Base-by-base conservation (phyloP, 2,797 vertebrate species). In the Eremophila alpestris region DNA sequence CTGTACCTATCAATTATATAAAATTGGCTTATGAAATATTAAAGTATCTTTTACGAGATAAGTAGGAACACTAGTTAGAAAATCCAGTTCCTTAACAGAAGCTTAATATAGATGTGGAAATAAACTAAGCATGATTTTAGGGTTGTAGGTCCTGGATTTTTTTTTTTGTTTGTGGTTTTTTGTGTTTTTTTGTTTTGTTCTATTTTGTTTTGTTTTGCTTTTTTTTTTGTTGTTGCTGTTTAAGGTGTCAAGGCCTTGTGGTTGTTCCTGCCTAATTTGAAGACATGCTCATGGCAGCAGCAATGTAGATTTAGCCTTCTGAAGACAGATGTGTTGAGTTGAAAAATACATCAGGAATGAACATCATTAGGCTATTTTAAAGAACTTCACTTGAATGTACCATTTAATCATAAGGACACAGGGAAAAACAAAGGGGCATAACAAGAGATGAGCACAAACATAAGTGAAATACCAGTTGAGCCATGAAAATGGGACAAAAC, bases 21-120 rank as follows among this genome's bases (percentile, higher is more conserved):
- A 90, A 96, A 95, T 90, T 93, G 67, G 65, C 77, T 93, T 73
- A 93, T 96, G 87, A 97, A 96, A 96, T 93, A 88, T 93, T 97
- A 77, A 96, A 90, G 59, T 81, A 23, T 75, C 73, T 94, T 91
- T 95, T 94, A 94, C 94, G 59, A 86, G 80, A 48, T 7, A 88
- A 88, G 83, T 56, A 93, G 67, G 45, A 93, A 29, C 18, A 32
- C 32, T 48, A 43, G 55, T 65, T 83, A 78, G 67, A 93, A 96
- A 88, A 90, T 90, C 40, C 34, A 76, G 0, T 87, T 81, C 63
- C 59, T 76, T 91, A 90, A 79, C 38, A 79, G 65, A 81, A 91
- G 76, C 32, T 59, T 94, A 79, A 93, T 84, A 79, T 36, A 91
- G 59, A 79, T 45, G 52, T 87, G 83, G 70, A 94, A 93, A 54